A percentile compares a stretch with the other conserved stretches of the same genome.
Conservation (phyloP, 2,888 invertebrate genomes). For the Tolmerus cingulatus region DNA sequence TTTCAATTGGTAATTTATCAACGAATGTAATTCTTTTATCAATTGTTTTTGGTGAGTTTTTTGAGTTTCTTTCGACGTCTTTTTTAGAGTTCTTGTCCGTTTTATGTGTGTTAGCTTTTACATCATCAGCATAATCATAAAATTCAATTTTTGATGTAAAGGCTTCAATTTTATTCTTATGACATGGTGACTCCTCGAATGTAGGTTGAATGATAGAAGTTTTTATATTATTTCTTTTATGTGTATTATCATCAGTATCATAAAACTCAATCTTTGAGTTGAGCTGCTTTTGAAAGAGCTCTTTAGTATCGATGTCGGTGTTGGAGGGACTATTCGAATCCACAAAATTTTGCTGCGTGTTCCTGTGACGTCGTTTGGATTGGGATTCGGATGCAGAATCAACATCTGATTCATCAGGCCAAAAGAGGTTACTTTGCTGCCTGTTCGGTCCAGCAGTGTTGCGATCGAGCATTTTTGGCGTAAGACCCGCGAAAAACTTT, state of each 20-base stretch:
- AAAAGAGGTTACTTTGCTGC: constrained; percentile 61
- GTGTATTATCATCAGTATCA: constrained; percentile 54
- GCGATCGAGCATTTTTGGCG: constrained; percentile 61
- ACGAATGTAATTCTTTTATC: constrained; percentile 47
- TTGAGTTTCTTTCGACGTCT: constrained; percentile 56
- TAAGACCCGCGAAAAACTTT: constrained; percentile 62
- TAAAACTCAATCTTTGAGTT: constrained; percentile 61
- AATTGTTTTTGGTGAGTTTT: constrained; percentile 37
- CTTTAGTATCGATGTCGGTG: constrained; percentile 53
- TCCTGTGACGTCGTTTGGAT: constrained; percentile 51
- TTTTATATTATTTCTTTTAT: constrained; percentile 44
- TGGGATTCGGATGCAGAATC: constrained; percentile 56
- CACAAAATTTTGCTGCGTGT: constrained; percentile 32
- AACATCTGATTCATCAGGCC: constrained; percentile 60
- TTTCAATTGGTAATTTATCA: constrained; percentile 6
- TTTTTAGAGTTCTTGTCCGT: constrained; percentile 60
- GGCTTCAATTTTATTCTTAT: constrained; percentile 52
- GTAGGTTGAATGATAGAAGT: neutral
- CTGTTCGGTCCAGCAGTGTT: constrained; percentile 54
- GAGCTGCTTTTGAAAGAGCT: constrained; percentile 60
- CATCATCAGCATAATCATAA: constrained; percentile 58
- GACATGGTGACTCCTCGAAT: neutral
- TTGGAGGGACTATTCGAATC: neutral
- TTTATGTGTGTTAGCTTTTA: constrained; percentile 49
- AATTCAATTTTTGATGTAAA: constrained; percentile 60